Base-by-base conservation (phyloP, 2,888 invertebrate species). In the Conchocele bisecta region DNA sequence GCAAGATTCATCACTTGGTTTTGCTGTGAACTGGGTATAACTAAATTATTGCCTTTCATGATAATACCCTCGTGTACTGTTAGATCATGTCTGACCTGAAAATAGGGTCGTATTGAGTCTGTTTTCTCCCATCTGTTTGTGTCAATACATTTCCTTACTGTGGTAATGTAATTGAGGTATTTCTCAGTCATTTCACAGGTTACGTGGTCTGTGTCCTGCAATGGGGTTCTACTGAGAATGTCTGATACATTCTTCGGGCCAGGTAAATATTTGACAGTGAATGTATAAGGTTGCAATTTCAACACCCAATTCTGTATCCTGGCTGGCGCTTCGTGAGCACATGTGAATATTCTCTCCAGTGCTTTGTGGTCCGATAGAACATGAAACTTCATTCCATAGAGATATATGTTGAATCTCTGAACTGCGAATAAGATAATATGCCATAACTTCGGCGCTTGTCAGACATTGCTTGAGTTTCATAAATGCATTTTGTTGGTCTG, bases 41-140 rank as follows among this genome's bases (percentile, higher is more conserved):
- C 37, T 3, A 73, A 6, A 44, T 54, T 53, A n/a, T 20, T 42
- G 7, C 37, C 48, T 22, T 44, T 28, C 6, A 74, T 37, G 1
- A 73, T 35, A 15, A 69, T 37, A 9, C 26, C 24, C 13, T 61
- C 48, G 17, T 42, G 13, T 29, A 57, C 33, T 5, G 48, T 35
- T 20, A 69, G 35, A 31, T 61, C 67, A 50, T 57, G 57, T n/a
- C 39, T 37, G n/a, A 66, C 13, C 17, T 58, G 39, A 24, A 9
- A 57, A 33, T 29, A 66, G 15, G 35, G 31, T 17, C 58, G 57
- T 22, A 58, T 42, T 1, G 39, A 9, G 3, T 46, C 33, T 20
- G 33, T 13, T 29, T 48, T 64, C 5, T 37, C 17, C 64, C 64
- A 65, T 37, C 24, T 50, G 22, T 46, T 29, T 17, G 24, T 22